Percentiles rank a stretch among this genome's conserved stretches.
These are phyloP conservation scores for Drosophila tanythrix DNA, from an alignment of 2,888 invertebrate genomes.

Conservation along the genomic window DNA sequence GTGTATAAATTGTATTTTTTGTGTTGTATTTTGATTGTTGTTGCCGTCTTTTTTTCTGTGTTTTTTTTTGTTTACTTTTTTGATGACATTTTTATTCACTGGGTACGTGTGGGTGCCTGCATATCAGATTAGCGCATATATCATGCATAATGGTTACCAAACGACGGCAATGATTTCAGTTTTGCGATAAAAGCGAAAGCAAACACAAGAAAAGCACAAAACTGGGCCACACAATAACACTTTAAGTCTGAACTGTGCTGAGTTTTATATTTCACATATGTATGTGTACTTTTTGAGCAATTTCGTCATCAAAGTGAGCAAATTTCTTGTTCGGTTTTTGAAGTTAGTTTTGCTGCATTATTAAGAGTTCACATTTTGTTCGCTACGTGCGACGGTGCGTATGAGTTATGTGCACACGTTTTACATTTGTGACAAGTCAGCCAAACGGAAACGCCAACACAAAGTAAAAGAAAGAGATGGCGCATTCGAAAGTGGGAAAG, in stretches of 20 bases:
- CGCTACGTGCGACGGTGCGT: constrained; percentile 51
- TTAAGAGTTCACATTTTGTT: constrained; percentile 30
- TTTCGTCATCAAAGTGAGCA: constrained; percentile 47
- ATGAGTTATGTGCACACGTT: constrained; percentile 67
- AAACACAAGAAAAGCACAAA: constrained; percentile 4
- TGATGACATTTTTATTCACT: constrained; percentile 75
- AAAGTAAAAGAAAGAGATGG: neutral
- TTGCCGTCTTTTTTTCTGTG: constrained; percentile 3
- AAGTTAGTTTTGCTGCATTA: constrained; percentile 45
- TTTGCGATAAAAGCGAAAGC: constrained; percentile 57
- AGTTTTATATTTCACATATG: neutral
- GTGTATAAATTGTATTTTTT: constrained; percentile 63
- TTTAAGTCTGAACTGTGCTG: neutral
- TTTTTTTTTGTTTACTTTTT: constrained; percentile 27
- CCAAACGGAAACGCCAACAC: neutral
- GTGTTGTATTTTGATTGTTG: neutral
- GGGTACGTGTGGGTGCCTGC: constrained; percentile 48
- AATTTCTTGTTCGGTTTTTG: constrained; percentile 13
- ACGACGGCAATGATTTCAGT: constrained; percentile 78
- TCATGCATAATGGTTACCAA: constrained; percentile 76
- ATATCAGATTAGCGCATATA: constrained; percentile 78
- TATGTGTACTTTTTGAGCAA: constrained; percentile 21
- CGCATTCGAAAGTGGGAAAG: neutral
- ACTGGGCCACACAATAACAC: neutral
- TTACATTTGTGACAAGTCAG: constrained; percentile 46